Percentiles rank a stretch among this genome's conserved stretches.
phyloP scores from a whole-genome alignment of 2,888 invertebrate genomes.

The Catocala fraxini region DNA sequence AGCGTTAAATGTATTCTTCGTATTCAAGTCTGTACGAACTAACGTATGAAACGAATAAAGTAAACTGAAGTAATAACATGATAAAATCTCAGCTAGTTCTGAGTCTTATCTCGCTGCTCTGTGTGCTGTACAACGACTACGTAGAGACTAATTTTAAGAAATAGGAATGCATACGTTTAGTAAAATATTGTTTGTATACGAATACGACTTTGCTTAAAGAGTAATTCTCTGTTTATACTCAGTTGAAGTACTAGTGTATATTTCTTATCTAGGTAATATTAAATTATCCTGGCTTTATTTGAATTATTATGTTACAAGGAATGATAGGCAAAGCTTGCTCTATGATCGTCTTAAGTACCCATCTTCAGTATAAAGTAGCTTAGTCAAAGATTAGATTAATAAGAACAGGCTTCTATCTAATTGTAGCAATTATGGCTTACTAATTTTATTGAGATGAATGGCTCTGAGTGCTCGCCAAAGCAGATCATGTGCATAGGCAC shows the following conservation, averaged over 20 bases:
- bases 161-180: conserved; percentile 6
- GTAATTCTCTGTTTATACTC: too few relatives aligned
- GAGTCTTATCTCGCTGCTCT: conserved; percentile 1
- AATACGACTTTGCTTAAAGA: too few relatives aligned
- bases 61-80: conserved; percentile 14
- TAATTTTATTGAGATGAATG: conserved; percentile 8
- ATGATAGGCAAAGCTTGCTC: too few relatives aligned
- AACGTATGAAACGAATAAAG: conserved; percentile 9
- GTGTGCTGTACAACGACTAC: conserved; percentile 9
- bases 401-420: too few relatives aligned
- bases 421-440: not conserved
- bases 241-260: too few relatives aligned
- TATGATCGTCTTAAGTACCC: too few relatives aligned
- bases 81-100: conserved; percentile 10
- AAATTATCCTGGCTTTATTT: too few relatives aligned
- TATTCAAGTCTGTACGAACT: conserved; percentile 3
- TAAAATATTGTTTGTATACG: not conserved
- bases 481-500: too few relatives aligned
- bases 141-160: conserved; percentile 14
- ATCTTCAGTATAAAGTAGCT: too few relatives aligned
- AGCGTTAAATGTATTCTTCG: conserved; percentile 3
- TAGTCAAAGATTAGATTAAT: too few relatives aligned
- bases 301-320: too few relatives aligned
- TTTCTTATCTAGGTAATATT: too few relatives aligned
- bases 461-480: not conserved